These are phyloP conservation scores for Lasioglossum vierecki DNA, from an alignment of 2,888 invertebrate genomes.

Conservation along the genomic window DNA sequence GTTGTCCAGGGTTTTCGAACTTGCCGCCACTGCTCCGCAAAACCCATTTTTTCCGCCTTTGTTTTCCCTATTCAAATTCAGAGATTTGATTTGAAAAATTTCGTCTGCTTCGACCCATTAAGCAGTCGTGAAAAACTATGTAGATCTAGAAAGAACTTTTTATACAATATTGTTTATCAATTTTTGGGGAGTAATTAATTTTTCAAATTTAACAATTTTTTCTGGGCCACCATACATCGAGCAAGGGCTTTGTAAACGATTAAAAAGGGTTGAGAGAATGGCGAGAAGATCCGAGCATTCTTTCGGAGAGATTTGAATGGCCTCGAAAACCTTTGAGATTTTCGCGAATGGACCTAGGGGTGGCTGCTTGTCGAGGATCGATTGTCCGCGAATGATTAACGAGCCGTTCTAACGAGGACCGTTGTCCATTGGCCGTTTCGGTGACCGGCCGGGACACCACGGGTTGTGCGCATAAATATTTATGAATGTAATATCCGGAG, in stretches of 20 bases:
- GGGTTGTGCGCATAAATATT: constrained; percentile 33
- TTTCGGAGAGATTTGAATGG: not conserved
- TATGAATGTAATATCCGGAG: constrained; percentile 17
- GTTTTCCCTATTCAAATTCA: not conserved
- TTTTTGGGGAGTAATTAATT: too few species aligned
- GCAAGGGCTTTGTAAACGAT: not conserved
- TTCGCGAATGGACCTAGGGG: not conserved
- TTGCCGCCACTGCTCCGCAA: not conserved
- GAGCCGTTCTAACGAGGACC: constrained; percentile 5
- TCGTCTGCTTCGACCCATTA: too few species aligned
- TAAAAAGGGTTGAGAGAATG: not conserved
- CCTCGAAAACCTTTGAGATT: not conserved
- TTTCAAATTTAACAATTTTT: not conserved
- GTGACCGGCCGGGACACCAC: constrained; percentile 12
- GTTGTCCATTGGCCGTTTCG: not conserved
- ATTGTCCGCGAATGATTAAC: constrained; percentile 13
- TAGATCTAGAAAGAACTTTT: too few species aligned
- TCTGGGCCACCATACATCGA: not conserved
- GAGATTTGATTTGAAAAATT: not conserved
- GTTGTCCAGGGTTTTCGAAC: not conserved
- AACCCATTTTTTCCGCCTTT: not conserved
- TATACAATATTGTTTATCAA: too few species aligned
- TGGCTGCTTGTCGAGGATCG: not conserved
- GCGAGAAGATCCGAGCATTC: not conserved
- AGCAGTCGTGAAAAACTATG: too few species aligned